phyloP scores from a whole-genome alignment of 2,113 vertebrate species.

The Myocastor coypus region DNA sequence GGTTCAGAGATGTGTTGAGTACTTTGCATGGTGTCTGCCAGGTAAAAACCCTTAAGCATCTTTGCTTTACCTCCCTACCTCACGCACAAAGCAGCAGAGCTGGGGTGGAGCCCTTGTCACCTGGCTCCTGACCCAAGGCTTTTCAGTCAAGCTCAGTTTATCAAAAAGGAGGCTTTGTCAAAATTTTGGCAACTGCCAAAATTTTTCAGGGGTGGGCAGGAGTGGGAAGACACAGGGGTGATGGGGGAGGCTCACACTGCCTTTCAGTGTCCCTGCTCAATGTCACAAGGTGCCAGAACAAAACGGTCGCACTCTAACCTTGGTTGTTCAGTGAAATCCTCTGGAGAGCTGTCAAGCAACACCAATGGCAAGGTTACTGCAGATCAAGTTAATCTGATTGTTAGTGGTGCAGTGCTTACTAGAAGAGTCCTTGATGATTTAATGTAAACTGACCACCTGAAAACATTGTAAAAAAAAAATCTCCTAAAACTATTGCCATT shows the following conservation, averaged over 20 bases:
- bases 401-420: background rate
- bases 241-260: background rate
- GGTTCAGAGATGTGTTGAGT: background rate
- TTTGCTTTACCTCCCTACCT: background rate
- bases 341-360: background rate
- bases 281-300: background rate
- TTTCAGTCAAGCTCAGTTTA: slow-evolving; percentile 45
- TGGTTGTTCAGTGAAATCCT: background rate
- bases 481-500: background rate
- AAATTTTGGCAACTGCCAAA: background rate
- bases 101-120: background rate
- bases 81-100: background rate
- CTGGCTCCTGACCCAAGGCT: background rate
- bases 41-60: background rate
- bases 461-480: background rate
- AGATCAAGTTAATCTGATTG: background rate
- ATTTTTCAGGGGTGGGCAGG: background rate
- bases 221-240: background rate
- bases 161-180: background rate
- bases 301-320: background rate
- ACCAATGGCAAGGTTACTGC: background rate
- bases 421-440: background rate
- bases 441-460: background rate
- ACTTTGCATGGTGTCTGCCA: background rate
- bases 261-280: background rate